These are phyloP conservation scores for Drosophila insularis DNA, from an alignment of 1,140 invertebrate species.

Conservation along the genomic window DNA sequence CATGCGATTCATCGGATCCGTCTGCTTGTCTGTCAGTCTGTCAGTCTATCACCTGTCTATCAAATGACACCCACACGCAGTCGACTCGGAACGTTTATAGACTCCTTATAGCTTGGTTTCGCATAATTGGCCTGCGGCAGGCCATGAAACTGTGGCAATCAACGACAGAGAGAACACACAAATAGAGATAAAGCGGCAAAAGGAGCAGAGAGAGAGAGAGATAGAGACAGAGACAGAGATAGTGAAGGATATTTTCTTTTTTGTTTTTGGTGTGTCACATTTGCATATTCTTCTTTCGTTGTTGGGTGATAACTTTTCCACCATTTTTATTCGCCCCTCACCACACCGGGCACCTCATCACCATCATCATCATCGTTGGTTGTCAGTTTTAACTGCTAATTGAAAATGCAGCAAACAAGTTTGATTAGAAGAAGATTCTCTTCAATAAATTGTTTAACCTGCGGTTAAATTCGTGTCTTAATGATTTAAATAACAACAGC, in stretches of 20 bases:
- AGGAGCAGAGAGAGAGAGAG: constrained; percentile 20
- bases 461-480: constrained; percentile 44
- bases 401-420: constrained; percentile 51
- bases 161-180: background rate
- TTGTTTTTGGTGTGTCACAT: constrained; percentile 22
- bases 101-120: background rate
- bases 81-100: constrained; percentile 29
- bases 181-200: constrained; percentile 13
- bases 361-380: constrained; percentile 23
- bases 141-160: constrained; percentile 1
- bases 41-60: constrained; percentile 27
- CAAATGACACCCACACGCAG: constrained; percentile 20
- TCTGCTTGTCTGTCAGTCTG: constrained; percentile 3
- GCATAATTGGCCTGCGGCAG: constrained; percentile 3
- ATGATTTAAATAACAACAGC: constrained; percentile 28
- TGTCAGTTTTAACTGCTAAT: constrained; percentile 72
- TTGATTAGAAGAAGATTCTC: constrained; percentile 50
- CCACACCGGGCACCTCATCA: background rate
- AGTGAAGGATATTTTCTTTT: constrained; percentile 16
- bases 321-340: background rate
- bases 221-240: background rate
- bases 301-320: constrained; percentile 32
- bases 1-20: constrained; percentile 6
- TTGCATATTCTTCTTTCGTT: constrained; percentile 38
- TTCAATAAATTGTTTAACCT: constrained; percentile 23